Evolutionary conservation across 2,888 invertebrate genomes (phyloP), one percentile per base, ranked within the genome.

Genomic region (Pogonocherus hispidulus): DNA sequence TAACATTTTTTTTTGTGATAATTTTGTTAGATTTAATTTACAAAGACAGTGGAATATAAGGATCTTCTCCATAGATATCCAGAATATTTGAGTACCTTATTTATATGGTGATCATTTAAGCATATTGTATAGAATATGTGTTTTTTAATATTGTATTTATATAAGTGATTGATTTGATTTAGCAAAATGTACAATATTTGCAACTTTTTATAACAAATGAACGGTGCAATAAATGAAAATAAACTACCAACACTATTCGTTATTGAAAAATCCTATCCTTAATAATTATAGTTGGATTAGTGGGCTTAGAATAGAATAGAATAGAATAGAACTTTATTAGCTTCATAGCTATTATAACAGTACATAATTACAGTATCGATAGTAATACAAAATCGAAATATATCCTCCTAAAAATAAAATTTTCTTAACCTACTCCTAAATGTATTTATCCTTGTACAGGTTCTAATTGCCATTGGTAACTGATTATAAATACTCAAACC

Each of bases 121-220:
- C 22, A 54, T 49, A 56, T 44, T 60, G 47, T 67, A 62, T 62
- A 62, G 56, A 49, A 52, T 59, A 51, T 62, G 57, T 65, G 51
- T 67, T 67, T 63, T 67, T 65, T 47, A 47, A 67, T 62, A 52
- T 63, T 66, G 62, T 67, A 49, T 67, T 62, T 65, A 56, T 62
- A 66, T 67, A 67, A 64, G 56, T 41, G 55, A 57, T 60, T 62
- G 41, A 64, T 59, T 66, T 63, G 8, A 51, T 67, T 62, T 64
- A 66, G 60, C 67, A 70, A 52, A 60, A 37, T 62, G 60, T 46
- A 60, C 35, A 57, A 66, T 63, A 64, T 69, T 63, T 63, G 60
- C 64, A 49, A 67, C 54, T 71, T 72, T 73, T 73, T 73, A 73
- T 73, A 70, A 73, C 69, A 63, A 67, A 73, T 67, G 73, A 71